These are phyloP conservation scores for Parus major DNA, from an alignment of 2,113 vertebrate genomes.

Conservation along the genomic window DNA sequence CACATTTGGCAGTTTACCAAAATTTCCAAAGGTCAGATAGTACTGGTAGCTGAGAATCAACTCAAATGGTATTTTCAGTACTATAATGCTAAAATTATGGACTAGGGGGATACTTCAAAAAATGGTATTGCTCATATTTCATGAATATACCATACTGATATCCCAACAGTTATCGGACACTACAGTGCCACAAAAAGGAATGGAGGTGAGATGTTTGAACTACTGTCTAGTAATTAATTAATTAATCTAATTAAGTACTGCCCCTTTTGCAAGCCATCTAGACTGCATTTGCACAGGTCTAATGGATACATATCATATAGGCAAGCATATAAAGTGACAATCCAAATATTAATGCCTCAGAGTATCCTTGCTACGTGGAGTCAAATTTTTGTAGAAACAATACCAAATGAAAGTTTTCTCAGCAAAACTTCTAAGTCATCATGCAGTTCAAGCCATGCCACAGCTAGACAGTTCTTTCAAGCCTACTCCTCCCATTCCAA, in stretches of 20 bases:
- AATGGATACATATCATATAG: not conserved
- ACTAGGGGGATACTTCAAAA: not conserved
- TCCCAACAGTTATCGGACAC: not conserved
- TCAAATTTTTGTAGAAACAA: not conserved
- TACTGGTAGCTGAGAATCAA: not conserved
- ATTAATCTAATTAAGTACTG: not conserved
- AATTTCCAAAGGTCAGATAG: not conserved
- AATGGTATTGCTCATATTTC: not conserved
- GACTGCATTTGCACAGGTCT: not conserved
- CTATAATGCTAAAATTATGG: not conserved
- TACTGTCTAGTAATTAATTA: not conserved
- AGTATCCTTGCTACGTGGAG: not conserved
- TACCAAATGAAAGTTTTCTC: not conserved
- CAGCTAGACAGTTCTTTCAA: not conserved
- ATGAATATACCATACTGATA: not conserved
- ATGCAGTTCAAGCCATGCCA: not conserved
- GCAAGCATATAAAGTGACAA: not conserved
- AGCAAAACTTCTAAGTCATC: not conserved
- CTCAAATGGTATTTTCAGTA: not conserved
- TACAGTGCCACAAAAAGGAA: not conserved
- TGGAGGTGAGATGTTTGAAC: not conserved
- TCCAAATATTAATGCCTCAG: not conserved
- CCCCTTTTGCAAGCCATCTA: not conserved
- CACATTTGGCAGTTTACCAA: not conserved
- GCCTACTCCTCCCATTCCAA: not conserved